Conservation (phyloP, 2,888 invertebrate genomes). For the Orthosia incerta region DNA sequence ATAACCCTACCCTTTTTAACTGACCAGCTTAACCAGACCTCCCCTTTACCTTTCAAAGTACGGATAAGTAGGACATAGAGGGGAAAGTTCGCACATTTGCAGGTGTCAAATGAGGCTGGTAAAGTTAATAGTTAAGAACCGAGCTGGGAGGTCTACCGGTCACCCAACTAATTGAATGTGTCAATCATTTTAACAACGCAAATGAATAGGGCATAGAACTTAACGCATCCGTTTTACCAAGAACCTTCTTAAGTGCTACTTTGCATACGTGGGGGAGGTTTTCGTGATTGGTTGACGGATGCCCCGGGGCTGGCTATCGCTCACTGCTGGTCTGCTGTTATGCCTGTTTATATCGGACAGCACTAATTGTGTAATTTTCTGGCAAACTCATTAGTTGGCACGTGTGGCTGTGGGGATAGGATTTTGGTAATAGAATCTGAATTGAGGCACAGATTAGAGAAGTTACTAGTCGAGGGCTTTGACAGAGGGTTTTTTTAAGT, state of each 20-base stretch:
- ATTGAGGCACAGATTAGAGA: too few relatives aligned
- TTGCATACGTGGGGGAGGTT: conserved; percentile 55
- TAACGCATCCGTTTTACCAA: conserved; percentile 75
- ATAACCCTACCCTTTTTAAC: conserved; percentile 78
- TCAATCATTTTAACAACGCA: conserved; percentile 95
- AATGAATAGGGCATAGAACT: conserved; percentile 89
- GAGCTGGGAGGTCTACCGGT: conserved; percentile 91
- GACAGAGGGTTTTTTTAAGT: not conserved
- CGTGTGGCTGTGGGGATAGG: conserved; percentile 40
- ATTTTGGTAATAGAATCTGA: conserved; percentile 25
- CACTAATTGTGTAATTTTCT: conserved; percentile 87
- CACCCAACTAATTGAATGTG: conserved; percentile 94
- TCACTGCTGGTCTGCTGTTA: conserved; percentile 69
- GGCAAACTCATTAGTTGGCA: conserved; percentile 84
- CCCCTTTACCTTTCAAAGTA: conserved; percentile 47
- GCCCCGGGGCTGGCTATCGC: conserved; percentile 84
- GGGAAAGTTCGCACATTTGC: conserved; percentile 34
- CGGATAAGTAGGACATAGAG: conserved; percentile 20
- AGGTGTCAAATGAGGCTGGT: conserved; percentile 74
- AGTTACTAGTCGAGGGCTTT: too few relatives aligned
- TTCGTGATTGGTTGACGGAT: conserved; percentile 75
- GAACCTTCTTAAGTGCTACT: conserved; percentile 69
- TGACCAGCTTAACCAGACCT: conserved; percentile 73
- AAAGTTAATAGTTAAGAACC: conserved; percentile 82
- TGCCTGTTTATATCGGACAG: conserved; percentile 83